These are phyloP conservation scores for Anarsia innoxiella DNA, from an alignment of 2,888 invertebrate species.

Conservation along the genomic window DNA sequence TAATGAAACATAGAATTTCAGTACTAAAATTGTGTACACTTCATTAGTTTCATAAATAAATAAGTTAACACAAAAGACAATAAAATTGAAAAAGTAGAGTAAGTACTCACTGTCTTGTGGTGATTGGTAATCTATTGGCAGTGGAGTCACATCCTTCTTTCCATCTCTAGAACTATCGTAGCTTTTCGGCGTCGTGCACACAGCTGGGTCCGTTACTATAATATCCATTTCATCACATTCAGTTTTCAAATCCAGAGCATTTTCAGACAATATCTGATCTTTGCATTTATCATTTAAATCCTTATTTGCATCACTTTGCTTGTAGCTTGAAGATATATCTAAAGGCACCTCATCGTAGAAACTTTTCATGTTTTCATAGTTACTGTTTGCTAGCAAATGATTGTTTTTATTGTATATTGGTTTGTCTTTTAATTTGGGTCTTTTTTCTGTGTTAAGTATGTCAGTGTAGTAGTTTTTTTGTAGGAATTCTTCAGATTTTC, in stretches of 20 bases:
- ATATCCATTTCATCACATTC: conserved; percentile 69
- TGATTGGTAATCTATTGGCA: conserved; percentile 49
- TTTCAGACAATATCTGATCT: conserved; percentile 36
- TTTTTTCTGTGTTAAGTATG: conserved; percentile 51
- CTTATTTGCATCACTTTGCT: conserved; percentile 34
- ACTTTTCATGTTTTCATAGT: conserved; percentile 49
- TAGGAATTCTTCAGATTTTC: conserved; percentile 65
- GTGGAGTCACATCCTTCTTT: conserved; percentile 43
- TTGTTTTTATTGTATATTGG: conserved; percentile 41
- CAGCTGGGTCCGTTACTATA: conserved; percentile 59
- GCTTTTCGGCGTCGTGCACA: conserved; percentile 53
- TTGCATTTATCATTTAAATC: conserved; percentile 42
- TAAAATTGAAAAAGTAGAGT: conserved; percentile 4
- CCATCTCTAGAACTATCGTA: conserved; percentile 50
- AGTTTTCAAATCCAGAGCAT: conserved; percentile 52
- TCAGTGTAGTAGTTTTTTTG: conserved; percentile 62
- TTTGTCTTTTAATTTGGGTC: conserved; percentile 58
- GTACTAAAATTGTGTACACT: not conserved
- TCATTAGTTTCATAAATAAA: conserved; percentile 12
- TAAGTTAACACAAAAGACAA: not conserved
- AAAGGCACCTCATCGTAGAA: conserved; percentile 54
- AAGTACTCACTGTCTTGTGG: conserved; percentile 66
- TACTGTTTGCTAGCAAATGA: conserved; percentile 36
- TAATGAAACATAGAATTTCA: not conserved
- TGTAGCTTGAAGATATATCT: conserved; percentile 47